Percentiles rank a stretch among this genome's conserved stretches.
phyloP scores from a whole-genome alignment of 2,797 vertebrate species.

The Halcyon smyrnensis region DNA sequence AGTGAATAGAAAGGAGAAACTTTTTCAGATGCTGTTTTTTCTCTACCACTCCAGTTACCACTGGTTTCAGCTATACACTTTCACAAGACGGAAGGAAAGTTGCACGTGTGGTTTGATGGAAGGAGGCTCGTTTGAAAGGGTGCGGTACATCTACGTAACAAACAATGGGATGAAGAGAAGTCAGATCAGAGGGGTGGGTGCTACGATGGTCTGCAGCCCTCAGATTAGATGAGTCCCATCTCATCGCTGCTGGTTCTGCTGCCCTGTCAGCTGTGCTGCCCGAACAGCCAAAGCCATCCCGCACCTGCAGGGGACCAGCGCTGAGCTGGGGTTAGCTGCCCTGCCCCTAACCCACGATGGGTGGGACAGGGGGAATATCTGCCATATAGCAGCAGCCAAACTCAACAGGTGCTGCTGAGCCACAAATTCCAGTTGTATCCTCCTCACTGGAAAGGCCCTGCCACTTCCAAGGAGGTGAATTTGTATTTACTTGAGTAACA shows the following conservation, averaged over 20 bases:
- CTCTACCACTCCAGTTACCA: neutral
- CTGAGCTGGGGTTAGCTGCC: neutral
- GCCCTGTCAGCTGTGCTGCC: neutral
- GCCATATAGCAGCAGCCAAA: neutral
- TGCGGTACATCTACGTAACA: neutral
- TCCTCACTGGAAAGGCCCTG: neutral
- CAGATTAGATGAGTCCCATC: too few species aligned
- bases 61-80: neutral
- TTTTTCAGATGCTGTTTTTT: neutral
- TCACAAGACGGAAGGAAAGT: neutral
- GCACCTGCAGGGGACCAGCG: neutral
- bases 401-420: fast-evolving
- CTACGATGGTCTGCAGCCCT: neutral
- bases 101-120: neutral
- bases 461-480: neutral
- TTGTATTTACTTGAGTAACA: neutral
- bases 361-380: neutral
- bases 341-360: fast-evolving
- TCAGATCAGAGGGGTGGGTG: neutral
- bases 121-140: neutral
- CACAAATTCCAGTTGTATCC: neutral
- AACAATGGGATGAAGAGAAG: neutral
- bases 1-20: neutral
- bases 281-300: neutral
- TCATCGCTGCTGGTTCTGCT: neutral